phyloP scores from a whole-genome alignment of 2,113 vertebrate genomes.

The Atrichornis clamosus region DNA sequence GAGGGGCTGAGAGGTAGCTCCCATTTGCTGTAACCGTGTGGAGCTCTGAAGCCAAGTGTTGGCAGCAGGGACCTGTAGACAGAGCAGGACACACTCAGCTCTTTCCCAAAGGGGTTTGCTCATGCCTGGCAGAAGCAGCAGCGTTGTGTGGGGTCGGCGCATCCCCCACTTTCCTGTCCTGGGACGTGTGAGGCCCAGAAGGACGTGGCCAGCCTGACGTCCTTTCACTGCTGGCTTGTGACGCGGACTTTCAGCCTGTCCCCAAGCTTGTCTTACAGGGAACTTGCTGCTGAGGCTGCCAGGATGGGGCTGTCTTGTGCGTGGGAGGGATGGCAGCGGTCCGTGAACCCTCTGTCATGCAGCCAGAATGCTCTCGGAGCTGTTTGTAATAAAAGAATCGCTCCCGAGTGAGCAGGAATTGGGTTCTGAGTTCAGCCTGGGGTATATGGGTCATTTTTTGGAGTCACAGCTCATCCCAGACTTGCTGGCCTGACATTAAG shows the following conservation, averaged over 20 bases:
- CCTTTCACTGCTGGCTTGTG: background rate
- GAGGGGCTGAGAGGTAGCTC: background rate
- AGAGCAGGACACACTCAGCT: background rate
- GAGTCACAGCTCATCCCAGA: background rate
- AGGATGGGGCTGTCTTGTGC: background rate
- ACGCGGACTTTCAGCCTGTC: background rate
- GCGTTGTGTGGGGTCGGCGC: fast-evolving
- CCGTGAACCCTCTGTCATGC: background rate
- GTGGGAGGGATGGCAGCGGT: slow-evolving; percentile 13
- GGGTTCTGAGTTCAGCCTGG: background rate
- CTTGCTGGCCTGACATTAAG: background rate
- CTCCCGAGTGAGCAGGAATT: background rate
- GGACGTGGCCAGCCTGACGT: background rate
- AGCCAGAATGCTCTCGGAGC: background rate
- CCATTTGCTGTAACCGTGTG: fast-evolving
- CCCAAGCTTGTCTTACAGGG: background rate
- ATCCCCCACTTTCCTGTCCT: background rate
- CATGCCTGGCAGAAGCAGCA: background rate
- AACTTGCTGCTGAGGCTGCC: background rate
- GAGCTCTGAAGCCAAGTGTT: background rate
- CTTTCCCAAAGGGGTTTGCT: background rate
- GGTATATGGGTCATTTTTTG: background rate
- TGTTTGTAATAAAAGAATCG: background rate
- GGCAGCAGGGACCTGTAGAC: background rate
- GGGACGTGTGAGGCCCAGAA: background rate